Evolutionary conservation across 2,113 vertebrate genomes (phyloP), one percentile per base, ranked within the genome.

Genomic region (Perca flavescens): DNA sequence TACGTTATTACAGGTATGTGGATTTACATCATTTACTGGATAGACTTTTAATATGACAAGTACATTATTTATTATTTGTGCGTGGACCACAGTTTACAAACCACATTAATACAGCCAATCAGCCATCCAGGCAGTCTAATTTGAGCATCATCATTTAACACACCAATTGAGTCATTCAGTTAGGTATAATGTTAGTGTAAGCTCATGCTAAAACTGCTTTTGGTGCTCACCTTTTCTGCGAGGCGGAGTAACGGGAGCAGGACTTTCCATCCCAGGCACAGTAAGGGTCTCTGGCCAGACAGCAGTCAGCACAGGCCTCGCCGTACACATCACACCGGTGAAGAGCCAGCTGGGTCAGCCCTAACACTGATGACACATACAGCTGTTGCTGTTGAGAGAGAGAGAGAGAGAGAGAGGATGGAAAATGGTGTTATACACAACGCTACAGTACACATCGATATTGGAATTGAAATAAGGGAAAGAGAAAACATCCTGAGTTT

Each of bases 221-320:
- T 49, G 74, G 82, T 69, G 54, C 83, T 25, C 83, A 99, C 98
- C 98, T 98, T 94, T 99, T 99, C 86, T 98, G 98, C 1, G 98
- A 98, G 1, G 97, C 95, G 0, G 97, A 99, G 93, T 99, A 99
- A 40, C 98, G 96, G 57, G 97, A 98, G 91, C 98, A 99, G 89
- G 97, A 96, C 34, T 97, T 98, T 78, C 98, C 98, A 0, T 99
- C 98, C 98, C 98, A 99, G 89, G 98, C 98, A 0, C 98, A 99
- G 93, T 99, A 99, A 0, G 98, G 98, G 79, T 99, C 98, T 61
- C 98, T 93, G 22, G 98, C 98, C 15, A 99, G 95, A 87, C 98
- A 99, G 95, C 98, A 99, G 93, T 99, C 98, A 0, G 98, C 98
- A 1, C 98, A 99, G 36, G 96, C 98, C 28, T 97, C 97, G 0